Evolutionary conservation across 2,888 invertebrate genomes (phyloP), one percentile per base, ranked within the genome.

Genomic region (Dascillus cervinus): DNA sequence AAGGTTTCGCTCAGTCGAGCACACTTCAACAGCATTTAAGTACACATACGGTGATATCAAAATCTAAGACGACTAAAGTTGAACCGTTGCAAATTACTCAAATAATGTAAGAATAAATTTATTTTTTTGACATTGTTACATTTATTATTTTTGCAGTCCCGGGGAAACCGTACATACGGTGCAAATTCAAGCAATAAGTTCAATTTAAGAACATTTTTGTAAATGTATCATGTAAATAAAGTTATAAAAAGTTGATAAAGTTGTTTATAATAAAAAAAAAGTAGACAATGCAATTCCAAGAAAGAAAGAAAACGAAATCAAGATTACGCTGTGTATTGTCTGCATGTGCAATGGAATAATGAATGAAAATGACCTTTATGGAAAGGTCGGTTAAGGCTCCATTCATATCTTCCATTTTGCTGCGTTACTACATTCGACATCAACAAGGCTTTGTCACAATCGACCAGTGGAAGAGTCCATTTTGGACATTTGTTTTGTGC

Each of bases 401-500:
- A n/a, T n/a, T n/a, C n/a, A 47, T 35, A 34, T 39, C 32, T 39
- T 47, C 44, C 45, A 45, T 46, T 50, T 44, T 35, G 33, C 41
- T 53, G 50, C 42, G 38, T 51, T 35, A 51, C 50, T 50, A 43
- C 28, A 42, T 20, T 31, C 32, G 32, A 32, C 20, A 24, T 34
- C 34, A 37, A 41, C 32, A 30, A 33, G 36, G 28, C 36, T 33
- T 44, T 44, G 42, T 43, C 58, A 62, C 65, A 65, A 64, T 65
- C 65, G 65, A 63, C 65, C 65, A 65, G 65, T 64, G 63, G 62
- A 64, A 64, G 56, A 56, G 54, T 58, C 58, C 46, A 48, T 48
- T 48, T 53, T 56, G 58, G 61, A 61, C 58, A 60, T 60, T 60
- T 59, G 51, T 56, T 58, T 57, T 55, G 52, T 52, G 54, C 44